Conservation (phyloP, 2,888 invertebrate genomes). For the Theodoxus fluviatilis region DNA sequence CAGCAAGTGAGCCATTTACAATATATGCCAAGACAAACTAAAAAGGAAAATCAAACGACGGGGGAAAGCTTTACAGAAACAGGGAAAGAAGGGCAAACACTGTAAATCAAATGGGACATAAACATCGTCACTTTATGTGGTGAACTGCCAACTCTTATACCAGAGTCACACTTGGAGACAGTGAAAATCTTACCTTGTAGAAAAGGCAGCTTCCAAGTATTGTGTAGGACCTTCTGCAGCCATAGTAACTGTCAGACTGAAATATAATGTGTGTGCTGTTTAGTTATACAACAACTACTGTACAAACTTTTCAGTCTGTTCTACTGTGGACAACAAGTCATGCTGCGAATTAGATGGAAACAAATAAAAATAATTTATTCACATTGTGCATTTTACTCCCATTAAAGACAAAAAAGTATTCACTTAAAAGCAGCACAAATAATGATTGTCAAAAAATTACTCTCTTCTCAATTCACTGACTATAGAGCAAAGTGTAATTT, state of each 20-base stretch:
- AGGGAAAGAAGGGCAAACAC: background rate
- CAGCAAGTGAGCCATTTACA: background rate
- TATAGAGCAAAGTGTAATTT: too few species aligned
- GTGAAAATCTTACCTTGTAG: slow-evolving; percentile 51
- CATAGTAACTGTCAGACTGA: slow-evolving; percentile 69
- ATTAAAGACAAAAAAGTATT: too few species aligned
- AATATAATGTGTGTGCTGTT: slow-evolving; percentile 31
- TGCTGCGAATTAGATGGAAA: too few species aligned
- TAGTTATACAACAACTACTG: too few species aligned
- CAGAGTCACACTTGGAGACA: background rate
- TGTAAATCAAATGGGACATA: background rate
- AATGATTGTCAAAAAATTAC: too few species aligned
- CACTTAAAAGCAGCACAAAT: too few species aligned
- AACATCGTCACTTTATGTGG: background rate
- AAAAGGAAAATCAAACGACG: background rate
- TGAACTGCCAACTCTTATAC: background rate
- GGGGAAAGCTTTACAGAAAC: background rate
- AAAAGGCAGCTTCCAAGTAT: slow-evolving; percentile 70
- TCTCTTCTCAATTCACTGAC: too few species aligned
- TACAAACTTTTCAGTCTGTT: too few species aligned
- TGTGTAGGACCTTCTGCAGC: slow-evolving; percentile 77
- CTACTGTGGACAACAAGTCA: too few species aligned
- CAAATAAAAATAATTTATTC: too few species aligned
- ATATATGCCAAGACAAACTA: background rate
- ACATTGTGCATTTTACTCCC: too few species aligned